Evolutionary conservation across 2,888 invertebrate species (phyloP).

Genomic region (Mythimna lalbum): DNA sequence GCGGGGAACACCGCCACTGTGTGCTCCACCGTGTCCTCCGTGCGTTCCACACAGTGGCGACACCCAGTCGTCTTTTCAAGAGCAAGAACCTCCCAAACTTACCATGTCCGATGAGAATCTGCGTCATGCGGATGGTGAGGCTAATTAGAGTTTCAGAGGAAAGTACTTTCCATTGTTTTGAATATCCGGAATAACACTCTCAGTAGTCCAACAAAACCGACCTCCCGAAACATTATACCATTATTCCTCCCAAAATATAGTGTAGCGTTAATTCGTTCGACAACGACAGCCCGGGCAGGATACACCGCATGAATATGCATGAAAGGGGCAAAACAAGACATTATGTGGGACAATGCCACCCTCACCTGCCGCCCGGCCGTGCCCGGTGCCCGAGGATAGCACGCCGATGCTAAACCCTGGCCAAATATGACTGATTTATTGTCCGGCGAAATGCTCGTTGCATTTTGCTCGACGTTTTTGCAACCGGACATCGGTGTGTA

Average conservation of each 20-base stretch:
- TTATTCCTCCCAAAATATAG: slow-evolving; percentile 57
- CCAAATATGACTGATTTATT: slow-evolving; percentile 65
- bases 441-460: slow-evolving; percentile 52
- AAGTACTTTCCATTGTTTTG: slow-evolving; percentile 11
- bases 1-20: too few species aligned
- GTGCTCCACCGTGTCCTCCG: too few species aligned
- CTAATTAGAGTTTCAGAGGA: neutral
- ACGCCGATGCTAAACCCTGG: slow-evolving; percentile 46
- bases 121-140: too few species aligned
- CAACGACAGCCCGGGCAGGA: slow-evolving; percentile 49
- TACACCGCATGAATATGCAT: slow-evolving; percentile 74
- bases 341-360: slow-evolving; percentile 63
- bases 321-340: slow-evolving; percentile 72
- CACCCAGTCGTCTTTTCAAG: too few species aligned
- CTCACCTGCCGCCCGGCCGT: slow-evolving; percentile 35
- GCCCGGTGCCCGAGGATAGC: slow-evolving; percentile 36
- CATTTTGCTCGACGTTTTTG: slow-evolving; percentile 45
- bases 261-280: slow-evolving; percentile 63
- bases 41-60: too few species aligned
- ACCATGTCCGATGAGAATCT: too few species aligned
- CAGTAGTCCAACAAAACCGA: slow-evolving; percentile 36
- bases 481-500: slow-evolving; percentile 31
- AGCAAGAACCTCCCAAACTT: too few species aligned
- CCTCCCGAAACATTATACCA: slow-evolving; percentile 38
- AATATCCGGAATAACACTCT: slow-evolving; percentile 7